Evolutionary conservation across 2,888 invertebrate species (phyloP), one percentile per base, ranked within the genome.

Genomic region (Anarsia innoxiella): DNA sequence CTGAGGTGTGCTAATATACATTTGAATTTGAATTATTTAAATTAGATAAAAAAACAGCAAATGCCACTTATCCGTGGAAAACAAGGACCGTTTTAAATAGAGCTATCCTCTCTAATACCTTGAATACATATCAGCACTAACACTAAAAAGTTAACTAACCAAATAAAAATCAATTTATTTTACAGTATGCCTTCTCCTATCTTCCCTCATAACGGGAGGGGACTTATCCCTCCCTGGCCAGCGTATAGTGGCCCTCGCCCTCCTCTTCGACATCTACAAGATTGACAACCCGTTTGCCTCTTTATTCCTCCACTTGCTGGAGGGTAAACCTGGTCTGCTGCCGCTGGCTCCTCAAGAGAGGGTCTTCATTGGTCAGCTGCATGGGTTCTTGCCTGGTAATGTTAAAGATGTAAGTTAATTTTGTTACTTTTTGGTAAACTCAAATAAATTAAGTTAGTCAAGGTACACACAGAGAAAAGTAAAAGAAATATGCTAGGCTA

Each of bases 401-500:
- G 82, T 89, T 29, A 91, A 91, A 76, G 93, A 93, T 84, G 92
- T 92, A 71, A 84, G 79, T 70, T n/a, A n/a, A n/a, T n/a, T n/a
- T n/a, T n/a, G n/a, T n/a, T n/a, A n/a, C n/a, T n/a, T n/a, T n/a
- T n/a, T n/a, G n/a, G n/a, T n/a, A n/a, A n/a, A n/a, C n/a, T n/a
- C n/a, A n/a, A n/a, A n/a, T n/a, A n/a, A n/a, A n/a, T n/a, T n/a
- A n/a, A n/a, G n/a, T n/a, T n/a, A n/a, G n/a, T n/a, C n/a, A n/a
- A n/a, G n/a, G n/a, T n/a, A n/a, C n/a, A n/a, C n/a, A n/a, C n/a
- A n/a, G n/a, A n/a, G n/a, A n/a, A n/a, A n/a, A n/a, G n/a, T n/a
- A n/a, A n/a, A n/a, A n/a, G n/a, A n/a, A n/a, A n/a, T n/a, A n/a
- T n/a, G n/a, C n/a, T n/a, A n/a, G n/a, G n/a, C n/a, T n/a, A n/a